Conservation (phyloP, 2,888 invertebrate genomes). For the Aphodius granarius region DNA sequence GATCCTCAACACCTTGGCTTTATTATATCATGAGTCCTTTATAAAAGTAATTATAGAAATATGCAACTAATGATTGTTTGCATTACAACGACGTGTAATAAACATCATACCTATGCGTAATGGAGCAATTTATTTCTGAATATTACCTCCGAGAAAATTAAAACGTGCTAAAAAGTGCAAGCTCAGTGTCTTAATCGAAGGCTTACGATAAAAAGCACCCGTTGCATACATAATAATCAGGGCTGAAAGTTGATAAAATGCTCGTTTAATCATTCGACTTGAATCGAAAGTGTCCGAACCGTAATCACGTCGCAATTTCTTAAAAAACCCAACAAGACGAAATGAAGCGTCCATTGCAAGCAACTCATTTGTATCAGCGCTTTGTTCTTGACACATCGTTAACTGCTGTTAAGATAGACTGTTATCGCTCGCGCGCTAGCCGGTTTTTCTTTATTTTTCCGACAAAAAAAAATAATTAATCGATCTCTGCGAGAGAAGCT, state of each 20-base stretch:
- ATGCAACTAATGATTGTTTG: neutral
- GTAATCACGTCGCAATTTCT: neutral
- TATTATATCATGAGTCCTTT: too few species aligned
- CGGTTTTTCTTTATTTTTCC: slow-evolving; percentile 2
- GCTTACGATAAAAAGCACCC: neutral
- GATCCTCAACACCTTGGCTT: too few species aligned
- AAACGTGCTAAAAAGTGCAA: neutral
- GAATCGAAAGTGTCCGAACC: neutral
- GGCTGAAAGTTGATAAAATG: neutral
- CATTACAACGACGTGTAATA: neutral
- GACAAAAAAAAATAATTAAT: slow-evolving; percentile 11
- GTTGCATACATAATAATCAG: neutral
- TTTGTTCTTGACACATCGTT: slow-evolving; percentile 9
- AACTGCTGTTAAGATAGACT: neutral
- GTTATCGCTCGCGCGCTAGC: neutral
- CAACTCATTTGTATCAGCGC: neutral
- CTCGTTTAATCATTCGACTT: neutral
- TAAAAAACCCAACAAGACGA: neutral
- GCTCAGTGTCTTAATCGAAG: neutral
- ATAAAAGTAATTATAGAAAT: neutral
- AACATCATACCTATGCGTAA: neutral
- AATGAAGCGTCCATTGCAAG: neutral
- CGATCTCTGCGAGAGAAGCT: neutral
- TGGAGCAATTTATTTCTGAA: neutral
- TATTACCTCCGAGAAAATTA: neutral